Base-by-base conservation (phyloP, 1,140 invertebrate genomes). In the Nephotettix cincticeps region DNA sequence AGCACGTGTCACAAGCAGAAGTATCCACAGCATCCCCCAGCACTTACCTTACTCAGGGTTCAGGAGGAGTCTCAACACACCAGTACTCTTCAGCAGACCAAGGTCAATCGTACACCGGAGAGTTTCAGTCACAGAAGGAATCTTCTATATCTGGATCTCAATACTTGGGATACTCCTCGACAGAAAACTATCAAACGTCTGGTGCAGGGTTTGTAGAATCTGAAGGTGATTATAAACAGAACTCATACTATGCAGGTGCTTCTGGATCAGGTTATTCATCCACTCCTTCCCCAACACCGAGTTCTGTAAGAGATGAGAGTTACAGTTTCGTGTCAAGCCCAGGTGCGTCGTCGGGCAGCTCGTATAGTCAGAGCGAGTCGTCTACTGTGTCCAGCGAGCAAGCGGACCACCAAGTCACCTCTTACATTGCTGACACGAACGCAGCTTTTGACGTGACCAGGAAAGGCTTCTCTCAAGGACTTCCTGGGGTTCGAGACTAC, bases 401-500 rank as follows among this genome's bases (percentile, higher is more conserved):
- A 19, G 14, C 27, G 4, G 68, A 61, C 21, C 23, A 74, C 4
- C 65, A 74, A 47, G 68, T 76, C 0, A 74, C 73, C 0, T 74
- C 75, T 9, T 76, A 71, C 43, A 21, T 76, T 14, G 75, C 75
- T 11, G 73, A 76, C 67, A 71, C 67, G 21, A 70, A 71, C 21
- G 27, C 54, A 1, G 73, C 70, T 4, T 47, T 69, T 1, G 51
- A 54, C 3, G 70, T 71, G 40, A 36, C 58, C 21, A 17, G 29
- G 21, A 32, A 67, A 32, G 36, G 73, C 51, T n/a, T n/a, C 27
- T 17, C 17, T 4, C 23, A 67, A 70, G 23, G 1, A 68, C 43
- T n/a, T n/a, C 14, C n/a, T 17, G 47, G 27, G 54, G 51, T 21
- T 45, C 9, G 25, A 19, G 43, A n/a, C 17, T 47, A 64, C 29